Evolutionary conservation across 2,888 invertebrate genomes (phyloP).

Genomic region (Cephus pygmeus): DNA sequence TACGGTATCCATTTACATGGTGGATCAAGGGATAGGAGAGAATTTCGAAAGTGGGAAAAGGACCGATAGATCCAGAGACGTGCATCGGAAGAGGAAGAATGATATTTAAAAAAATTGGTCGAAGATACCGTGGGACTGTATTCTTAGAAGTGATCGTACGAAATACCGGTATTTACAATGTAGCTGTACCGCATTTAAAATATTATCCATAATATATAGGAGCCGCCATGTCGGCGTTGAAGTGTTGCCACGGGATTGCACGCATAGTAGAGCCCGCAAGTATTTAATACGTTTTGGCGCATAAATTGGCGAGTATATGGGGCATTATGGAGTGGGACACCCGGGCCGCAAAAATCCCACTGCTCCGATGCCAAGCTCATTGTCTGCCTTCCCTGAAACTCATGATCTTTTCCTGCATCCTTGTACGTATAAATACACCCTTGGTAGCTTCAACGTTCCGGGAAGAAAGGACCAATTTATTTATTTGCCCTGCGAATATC

Average conservation of each 20-base stretch:
- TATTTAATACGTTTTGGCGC: slow-evolving; percentile 63
- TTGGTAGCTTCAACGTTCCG: slow-evolving; percentile 28
- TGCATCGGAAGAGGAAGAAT: background rate
- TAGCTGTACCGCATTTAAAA: slow-evolving; percentile 58
- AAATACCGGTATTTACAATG: slow-evolving; percentile 59
- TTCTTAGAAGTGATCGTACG: slow-evolving; percentile 55
- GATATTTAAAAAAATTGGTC: background rate
- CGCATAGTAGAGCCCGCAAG: slow-evolving; percentile 38
- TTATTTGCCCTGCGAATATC: slow-evolving; percentile 39
- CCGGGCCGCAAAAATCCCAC: slow-evolving; percentile 24
- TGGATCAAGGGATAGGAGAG: background rate
- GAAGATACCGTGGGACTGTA: slow-evolving; percentile 34
- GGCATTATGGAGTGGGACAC: slow-evolving; percentile 51
- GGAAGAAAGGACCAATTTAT: slow-evolving; percentile 40
- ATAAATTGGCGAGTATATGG: slow-evolving; percentile 64
- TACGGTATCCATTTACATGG: background rate
- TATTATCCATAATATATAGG: slow-evolving; percentile 57
- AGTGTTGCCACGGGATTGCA: slow-evolving; percentile 21
- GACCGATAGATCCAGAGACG: background rate
- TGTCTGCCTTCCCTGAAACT: slow-evolving; percentile 21
- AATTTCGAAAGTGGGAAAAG: background rate
- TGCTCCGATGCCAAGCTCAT: slow-evolving; percentile 43
- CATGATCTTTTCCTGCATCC: slow-evolving; percentile 6
- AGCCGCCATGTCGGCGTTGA: slow-evolving; percentile 25
- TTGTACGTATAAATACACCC: background rate